Evolutionary conservation across 1,140 invertebrate species (phyloP).

Genomic region (Drosophila guanche): DNA sequence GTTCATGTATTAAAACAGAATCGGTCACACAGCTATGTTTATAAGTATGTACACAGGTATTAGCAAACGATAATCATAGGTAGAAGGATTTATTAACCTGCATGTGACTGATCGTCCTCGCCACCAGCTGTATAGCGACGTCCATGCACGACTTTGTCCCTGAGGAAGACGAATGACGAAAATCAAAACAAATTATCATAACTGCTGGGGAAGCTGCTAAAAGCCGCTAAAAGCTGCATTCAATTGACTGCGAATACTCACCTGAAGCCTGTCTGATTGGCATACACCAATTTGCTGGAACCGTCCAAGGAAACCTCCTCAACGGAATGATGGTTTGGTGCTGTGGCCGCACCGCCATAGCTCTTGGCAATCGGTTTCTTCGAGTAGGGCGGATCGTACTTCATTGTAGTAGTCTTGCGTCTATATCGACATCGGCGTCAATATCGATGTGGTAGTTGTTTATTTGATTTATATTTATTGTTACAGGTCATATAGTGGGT

Average conservation of each 20-base stretch:
- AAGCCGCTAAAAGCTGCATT: not conserved
- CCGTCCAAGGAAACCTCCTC: slow-evolving; percentile 90
- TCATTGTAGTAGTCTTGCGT: slow-evolving; percentile 94
- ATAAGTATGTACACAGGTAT: slow-evolving; percentile 2
- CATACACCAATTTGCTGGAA: slow-evolving; percentile 92
- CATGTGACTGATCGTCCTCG: slow-evolving; percentile 89
- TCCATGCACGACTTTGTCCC: slow-evolving; percentile 87
- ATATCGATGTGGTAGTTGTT: slow-evolving; percentile 24
- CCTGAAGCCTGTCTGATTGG: slow-evolving; percentile 92
- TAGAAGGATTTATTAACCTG: slow-evolving; percentile 85
- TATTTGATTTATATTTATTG: slow-evolving; percentile 46
- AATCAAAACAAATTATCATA: not conserved
- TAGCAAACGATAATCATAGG: slow-evolving; percentile 2
- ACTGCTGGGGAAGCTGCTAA: not conserved
- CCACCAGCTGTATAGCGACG: slow-evolving; percentile 89
- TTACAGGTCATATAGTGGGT: slow-evolving; percentile 63
- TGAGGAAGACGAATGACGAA: slow-evolving; percentile 84
- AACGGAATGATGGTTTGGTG: slow-evolving; percentile 86
- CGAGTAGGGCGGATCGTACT: slow-evolving; percentile 92
- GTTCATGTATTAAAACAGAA: too few relatives aligned
- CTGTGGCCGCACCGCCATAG: slow-evolving; percentile 87
- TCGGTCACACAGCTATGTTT: slow-evolving; percentile 9
- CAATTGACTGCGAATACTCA: slow-evolving; percentile 81
- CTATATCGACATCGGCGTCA: slow-evolving; percentile 79
- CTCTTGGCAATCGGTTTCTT: slow-evolving; percentile 92